phyloP scores from a whole-genome alignment of 2,113 vertebrate species.

The Shinisaurus crocodilurus region DNA sequence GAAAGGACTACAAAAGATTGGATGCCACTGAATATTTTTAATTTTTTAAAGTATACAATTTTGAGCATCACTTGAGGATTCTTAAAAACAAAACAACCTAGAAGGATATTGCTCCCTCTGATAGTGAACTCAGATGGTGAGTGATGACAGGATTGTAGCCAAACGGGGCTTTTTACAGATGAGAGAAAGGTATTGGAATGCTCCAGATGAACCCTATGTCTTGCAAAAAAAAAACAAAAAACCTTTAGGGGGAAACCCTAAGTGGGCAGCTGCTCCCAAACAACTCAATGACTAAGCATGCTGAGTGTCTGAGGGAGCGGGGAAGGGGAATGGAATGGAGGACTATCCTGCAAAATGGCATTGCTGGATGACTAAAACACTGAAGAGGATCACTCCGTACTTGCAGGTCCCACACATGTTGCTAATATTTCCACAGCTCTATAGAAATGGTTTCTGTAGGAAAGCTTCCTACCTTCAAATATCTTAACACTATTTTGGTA shows the following conservation, averaged over 20 bases:
- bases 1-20: neutral
- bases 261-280: neutral
- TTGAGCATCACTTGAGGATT: neutral
- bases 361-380: neutral
- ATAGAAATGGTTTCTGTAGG: neutral
- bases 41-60: neutral
- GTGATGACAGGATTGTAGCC: neutral
- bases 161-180: neutral
- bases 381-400: neutral
- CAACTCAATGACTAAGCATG: neutral
- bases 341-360: neutral
- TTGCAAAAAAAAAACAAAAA: neutral
- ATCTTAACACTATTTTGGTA: neutral
- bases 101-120: neutral
- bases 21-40: neutral
- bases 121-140: neutral
- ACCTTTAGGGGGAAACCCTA: neutral
- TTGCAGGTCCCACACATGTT: neutral
- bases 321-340: neutral
- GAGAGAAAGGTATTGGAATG: neutral
- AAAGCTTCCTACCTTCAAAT: neutral
- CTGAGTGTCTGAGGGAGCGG: too few relatives aligned
- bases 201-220: neutral
- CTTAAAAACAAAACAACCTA: neutral
- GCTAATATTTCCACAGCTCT: neutral